Percentiles rank a stretch among this genome's conserved stretches.
phyloP scores from a whole-genome alignment of 2,113 vertebrate species.

The Petaurus breviceps region DNA sequence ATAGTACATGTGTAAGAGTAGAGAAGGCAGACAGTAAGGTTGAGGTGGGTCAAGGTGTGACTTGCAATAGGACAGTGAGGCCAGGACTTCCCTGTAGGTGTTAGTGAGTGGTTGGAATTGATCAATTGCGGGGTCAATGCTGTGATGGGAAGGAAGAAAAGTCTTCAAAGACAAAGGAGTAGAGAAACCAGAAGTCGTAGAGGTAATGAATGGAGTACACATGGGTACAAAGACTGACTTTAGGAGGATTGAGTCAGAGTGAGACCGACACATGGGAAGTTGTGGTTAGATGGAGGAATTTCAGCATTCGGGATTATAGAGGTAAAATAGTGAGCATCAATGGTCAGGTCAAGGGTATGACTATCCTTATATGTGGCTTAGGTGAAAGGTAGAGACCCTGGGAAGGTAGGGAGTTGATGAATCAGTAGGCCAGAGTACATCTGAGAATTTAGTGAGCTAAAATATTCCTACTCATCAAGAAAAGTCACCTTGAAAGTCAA shows the following conservation, averaged over 20 bases:
- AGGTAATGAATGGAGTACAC: not conserved
- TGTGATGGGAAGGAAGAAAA: not conserved
- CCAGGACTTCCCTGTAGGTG: not conserved
- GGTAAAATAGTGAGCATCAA: not conserved
- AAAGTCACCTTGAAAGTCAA: not conserved
- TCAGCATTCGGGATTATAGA: not conserved
- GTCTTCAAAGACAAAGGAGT: not conserved
- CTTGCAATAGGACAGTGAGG: not conserved
- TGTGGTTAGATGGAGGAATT: not conserved
- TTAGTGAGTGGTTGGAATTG: not conserved
- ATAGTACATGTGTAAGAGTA: not conserved
- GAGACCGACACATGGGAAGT: not conserved
- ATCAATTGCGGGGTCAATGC: not conserved
- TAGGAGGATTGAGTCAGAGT: not conserved
- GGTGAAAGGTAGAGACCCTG: not conserved
- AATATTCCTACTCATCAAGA: not conserved
- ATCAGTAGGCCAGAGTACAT: not conserved
- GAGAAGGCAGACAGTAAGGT: not conserved
- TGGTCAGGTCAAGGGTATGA: not conserved
- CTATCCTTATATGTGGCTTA: not conserved
- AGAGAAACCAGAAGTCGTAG: not conserved
- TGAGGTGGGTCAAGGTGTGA: not conserved
- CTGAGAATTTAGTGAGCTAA: not conserved
- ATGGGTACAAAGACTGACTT: not conserved
- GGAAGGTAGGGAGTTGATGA: not conserved